Conservation (phyloP, 2,888 invertebrate species). For the Melieria crassipennis region DNA sequence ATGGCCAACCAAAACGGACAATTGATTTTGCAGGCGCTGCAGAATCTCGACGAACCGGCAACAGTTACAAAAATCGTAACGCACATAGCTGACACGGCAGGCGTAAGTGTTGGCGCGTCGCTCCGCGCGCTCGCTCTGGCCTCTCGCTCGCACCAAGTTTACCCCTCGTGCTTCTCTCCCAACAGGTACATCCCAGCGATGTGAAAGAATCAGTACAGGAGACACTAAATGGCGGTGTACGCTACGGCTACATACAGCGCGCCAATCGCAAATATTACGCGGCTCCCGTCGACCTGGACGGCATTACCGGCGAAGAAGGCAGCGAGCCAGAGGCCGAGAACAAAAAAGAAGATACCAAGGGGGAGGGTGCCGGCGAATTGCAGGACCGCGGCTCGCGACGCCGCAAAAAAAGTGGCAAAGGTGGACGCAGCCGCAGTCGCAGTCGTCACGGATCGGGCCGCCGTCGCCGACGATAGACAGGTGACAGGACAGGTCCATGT, state of each 20-base stretch:
- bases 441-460: slow-evolving; percentile 20
- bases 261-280: slow-evolving; percentile 39
- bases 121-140: neutral
- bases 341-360: slow-evolving; percentile 16
- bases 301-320: slow-evolving; percentile 17
- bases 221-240: slow-evolving; percentile 40
- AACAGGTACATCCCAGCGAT: slow-evolving; percentile 37
- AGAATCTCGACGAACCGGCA: slow-evolving; percentile 37
- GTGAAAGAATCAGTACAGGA: slow-evolving; percentile 37
- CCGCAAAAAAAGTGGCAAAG: slow-evolving; percentile 13
- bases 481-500: too few species aligned
- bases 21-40: slow-evolving; percentile 37
- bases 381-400: slow-evolving; percentile 37
- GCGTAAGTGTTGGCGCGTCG: slow-evolving; percentile 32
- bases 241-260: slow-evolving; percentile 41
- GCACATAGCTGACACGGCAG: slow-evolving; percentile 37
- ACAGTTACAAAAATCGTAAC: slow-evolving; percentile 37
- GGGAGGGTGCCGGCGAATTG: slow-evolving; percentile 7
- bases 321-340: slow-evolving; percentile 9
- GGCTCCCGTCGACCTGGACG: slow-evolving; percentile 37
- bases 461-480: slow-evolving; percentile 29
- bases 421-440: slow-evolving; percentile 25
- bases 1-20: slow-evolving; percentile 44
- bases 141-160: neutral
- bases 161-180: neutral